Conservation (phyloP, 2,888 invertebrate species). For the Dendrolimus pini region DNA sequence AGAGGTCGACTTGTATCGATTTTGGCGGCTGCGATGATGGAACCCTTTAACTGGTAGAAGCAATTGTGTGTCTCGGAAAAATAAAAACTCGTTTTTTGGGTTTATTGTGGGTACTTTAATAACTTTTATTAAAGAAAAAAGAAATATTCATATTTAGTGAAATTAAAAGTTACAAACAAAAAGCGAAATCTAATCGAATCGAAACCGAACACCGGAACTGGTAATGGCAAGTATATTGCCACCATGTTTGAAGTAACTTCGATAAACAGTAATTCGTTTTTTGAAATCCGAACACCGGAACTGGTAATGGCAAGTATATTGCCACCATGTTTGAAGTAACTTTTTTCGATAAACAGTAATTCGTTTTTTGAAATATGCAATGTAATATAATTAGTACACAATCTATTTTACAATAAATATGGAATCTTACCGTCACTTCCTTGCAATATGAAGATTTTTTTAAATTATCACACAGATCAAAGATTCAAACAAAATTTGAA, state of each 20-base stretch:
- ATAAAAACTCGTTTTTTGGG: no score
- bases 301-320: constrained; percentile 3
- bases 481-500: no score
- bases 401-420: constrained; percentile 6
- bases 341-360: no score
- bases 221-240: constrained; percentile 3
- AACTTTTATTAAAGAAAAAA: no score
- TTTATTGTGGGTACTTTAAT: no score
- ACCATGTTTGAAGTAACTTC: no score
- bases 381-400: constrained; percentile 3
- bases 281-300: not conserved
- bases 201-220: not conserved
- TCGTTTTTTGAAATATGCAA: not conserved
- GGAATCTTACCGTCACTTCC: constrained; percentile 4
- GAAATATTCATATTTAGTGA: no score
- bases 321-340: no score
- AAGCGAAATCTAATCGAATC: not conserved
- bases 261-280: no score
- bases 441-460: not conserved
- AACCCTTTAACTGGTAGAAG: constrained; percentile 1
- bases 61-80: no score
- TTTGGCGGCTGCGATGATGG: constrained; percentile 10
- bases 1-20: constrained; percentile 33
- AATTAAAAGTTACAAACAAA: no score
- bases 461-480: no score